phyloP scores from a whole-genome alignment of 2,113 vertebrate species.

The Platysteira castanea region DNA sequence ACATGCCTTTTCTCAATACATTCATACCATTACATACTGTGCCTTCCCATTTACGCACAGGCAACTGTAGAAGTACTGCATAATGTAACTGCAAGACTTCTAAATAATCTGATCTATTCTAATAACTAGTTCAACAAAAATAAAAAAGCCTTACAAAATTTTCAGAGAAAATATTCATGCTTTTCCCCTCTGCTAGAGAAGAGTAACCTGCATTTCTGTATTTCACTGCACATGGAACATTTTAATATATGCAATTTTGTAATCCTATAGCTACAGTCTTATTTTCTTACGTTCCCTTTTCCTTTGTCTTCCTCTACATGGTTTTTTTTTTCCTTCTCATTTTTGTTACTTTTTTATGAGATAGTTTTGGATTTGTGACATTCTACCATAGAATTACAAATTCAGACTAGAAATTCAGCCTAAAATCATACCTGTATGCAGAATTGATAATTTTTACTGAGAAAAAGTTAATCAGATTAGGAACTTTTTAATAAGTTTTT shows the following conservation, averaged over 20 bases:
- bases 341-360: neutral
- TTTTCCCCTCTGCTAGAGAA: neutral
- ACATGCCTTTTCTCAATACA: neutral
- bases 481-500: neutral
- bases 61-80: neutral
- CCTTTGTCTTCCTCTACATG: neutral
- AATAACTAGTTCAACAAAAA: neutral
- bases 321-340: neutral
- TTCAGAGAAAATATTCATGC: neutral
- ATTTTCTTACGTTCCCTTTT: neutral
- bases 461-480: neutral
- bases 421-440: neutral
- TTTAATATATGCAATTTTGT: neutral
- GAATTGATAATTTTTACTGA: neutral
- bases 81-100: neutral
- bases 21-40: neutral
- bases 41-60: neutral
- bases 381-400: neutral
- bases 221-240: neutral
- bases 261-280: neutral
- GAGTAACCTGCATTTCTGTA: neutral
- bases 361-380: neutral
- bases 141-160: neutral
- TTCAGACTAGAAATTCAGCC: neutral
- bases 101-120: neutral